Evolutionary conservation across 1,140 invertebrate genomes (phyloP), one percentile per base, ranked within the genome.

Genomic region (Scaptomyza graminum): DNA sequence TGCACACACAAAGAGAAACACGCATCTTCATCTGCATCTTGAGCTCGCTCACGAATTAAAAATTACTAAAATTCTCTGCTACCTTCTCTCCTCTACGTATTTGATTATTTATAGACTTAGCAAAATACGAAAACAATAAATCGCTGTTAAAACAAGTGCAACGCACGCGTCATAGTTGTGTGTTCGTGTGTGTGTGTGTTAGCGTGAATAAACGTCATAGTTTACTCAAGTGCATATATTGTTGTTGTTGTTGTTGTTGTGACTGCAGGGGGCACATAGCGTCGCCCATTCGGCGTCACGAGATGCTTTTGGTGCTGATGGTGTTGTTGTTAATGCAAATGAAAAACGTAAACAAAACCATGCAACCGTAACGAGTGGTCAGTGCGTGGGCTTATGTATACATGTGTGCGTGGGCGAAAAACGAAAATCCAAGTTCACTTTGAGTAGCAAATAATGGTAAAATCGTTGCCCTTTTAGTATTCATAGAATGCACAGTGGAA

Each of bases 281-380:
- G 39, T 28, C 43, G 25, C 6, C 31, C 54, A 43, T 57, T 73
- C 68, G 79, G 66, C 66, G 67, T 85, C 77, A 87, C 74, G 66
- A 78, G 82, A 51, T 63, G 52, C 62, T 46, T 75, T 65, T 81
- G 77, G 7, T 34, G 7, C 8, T 63, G 82, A 69, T 31, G 28
- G 5, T 31, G 28, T 63, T 31, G 28, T 31, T 31, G 28, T 63
- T 66, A 37, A 56, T 54, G 55, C 59, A 78, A 87, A 87, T 81
- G 74, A 68, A 78, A 78, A 87, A 82, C 67, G 70, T 85, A 82
- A 85, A 87, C 78, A 87, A 85, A 69, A 55, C 56, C 39, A 71
- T 50, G 57, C 62, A 46, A 47, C 13, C 34, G 39, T 43, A 47
- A 15, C n/a, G 16, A 15, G 12, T 51, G 43, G 46, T 57, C 34